Evolutionary conservation across 2,888 invertebrate genomes (phyloP), one percentile per base, ranked within the genome.

Genomic region (Pseudococcus viburni): DNA sequence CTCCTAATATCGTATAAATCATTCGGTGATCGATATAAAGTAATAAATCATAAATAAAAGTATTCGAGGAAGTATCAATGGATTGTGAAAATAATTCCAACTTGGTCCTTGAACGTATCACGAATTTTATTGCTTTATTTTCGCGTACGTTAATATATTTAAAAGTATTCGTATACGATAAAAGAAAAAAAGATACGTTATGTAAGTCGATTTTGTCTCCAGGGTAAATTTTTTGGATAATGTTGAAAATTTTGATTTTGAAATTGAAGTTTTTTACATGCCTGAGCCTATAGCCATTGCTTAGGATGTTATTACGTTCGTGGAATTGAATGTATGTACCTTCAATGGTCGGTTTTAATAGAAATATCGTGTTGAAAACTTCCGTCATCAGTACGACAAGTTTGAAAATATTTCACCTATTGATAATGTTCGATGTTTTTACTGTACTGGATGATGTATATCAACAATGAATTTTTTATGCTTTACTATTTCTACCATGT

Each of bases 111-210:
- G 64, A 64, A 64, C 19, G 22, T 19, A 64, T 64, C 64, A 64
- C 64, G 64, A 64, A 64, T 64, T 64, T 64, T 64, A 64, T 64
- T 19, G 19, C 64, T 64, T 22, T 22, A 55, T 64, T 64, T 64
- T 64, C 64, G 59, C 59, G n/a, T 59, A 42, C 42, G n/a, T 51
- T 51, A 5, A 12, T 17, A 5, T 59, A n/a, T 17, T 59, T 59
- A 7, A 59, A 59, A 42, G 59, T n/a, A n/a, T 59, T 42, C 9
- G 42, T 42, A 42, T 42, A 19, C n/a, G 59, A 55, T 64, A 59
- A 17, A n/a, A n/a, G 11, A 22, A 19, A 64, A 22, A 64, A 19
- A 64, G 64, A 22, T 22, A 12, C 6, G 19, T 64, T 64, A 64
- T 64, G 22, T 64, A 64, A 64, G 22, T 64, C 64, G 22, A 22